Percentiles rank a stretch among this genome's conserved stretches.
Conservation (phyloP, 1,140 invertebrate genomes). For the Orussus abietinus region DNA sequence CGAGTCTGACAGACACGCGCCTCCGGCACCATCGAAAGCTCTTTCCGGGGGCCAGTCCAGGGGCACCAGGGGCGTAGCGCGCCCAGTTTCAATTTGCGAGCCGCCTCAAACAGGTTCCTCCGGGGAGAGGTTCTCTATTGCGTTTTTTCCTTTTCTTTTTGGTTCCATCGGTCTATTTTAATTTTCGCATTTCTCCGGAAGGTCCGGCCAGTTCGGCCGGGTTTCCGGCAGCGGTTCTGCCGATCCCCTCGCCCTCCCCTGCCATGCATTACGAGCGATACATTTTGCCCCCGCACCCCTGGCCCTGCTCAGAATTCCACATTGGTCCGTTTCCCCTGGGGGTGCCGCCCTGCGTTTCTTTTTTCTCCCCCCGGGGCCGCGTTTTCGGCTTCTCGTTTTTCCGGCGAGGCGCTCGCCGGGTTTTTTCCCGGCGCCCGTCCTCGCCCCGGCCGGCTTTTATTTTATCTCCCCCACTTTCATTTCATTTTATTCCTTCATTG, state of each 20-base stretch:
- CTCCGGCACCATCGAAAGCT: no score
- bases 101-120: conserved; percentile 36
- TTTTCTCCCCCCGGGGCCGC: not conserved
- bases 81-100: conserved; percentile 36
- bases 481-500: conserved; percentile 9
- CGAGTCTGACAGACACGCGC: no score
- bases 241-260: no score
- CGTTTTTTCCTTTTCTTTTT: conserved; percentile 16
- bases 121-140: conserved; percentile 13
- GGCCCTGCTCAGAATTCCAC: no score
- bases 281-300: no score
- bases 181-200: conserved; percentile 24
- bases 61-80: not conserved
- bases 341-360: not conserved
- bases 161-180: conserved; percentile 33
- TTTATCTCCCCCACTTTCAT: conserved; percentile 16
- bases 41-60: no score
- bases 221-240: not conserved
- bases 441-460: conserved; percentile 9
- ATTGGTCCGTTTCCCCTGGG: conserved; percentile 2
- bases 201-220: conserved; percentile 7
- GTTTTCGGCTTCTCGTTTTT: not conserved
- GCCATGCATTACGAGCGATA: conserved; percentile 23
- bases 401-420: no score
- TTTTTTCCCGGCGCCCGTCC: conserved; percentile 9